Evolutionary conservation across 92 coral and sea anemone species (phyloP).

Genomic region (Pocillopora meandrina): DNA sequence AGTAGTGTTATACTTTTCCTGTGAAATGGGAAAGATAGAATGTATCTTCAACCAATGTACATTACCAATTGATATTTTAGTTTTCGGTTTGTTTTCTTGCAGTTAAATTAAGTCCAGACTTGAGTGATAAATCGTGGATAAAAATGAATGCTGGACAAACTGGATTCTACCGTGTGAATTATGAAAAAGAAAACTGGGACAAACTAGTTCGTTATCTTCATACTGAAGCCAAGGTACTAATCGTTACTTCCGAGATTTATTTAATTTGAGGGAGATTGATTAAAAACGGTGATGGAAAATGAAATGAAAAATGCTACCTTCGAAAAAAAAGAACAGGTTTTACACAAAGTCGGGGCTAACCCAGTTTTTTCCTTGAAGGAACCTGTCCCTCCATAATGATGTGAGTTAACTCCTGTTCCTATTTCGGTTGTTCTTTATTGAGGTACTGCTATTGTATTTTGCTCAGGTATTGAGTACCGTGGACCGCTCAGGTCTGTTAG

Average conservation of each 20-base stretch:
- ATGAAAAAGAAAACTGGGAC: constrained; percentile 81
- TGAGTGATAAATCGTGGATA: constrained; percentile 67
- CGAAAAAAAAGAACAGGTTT: background rate
- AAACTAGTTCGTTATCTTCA: constrained; percentile 60
- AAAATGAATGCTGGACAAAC: constrained; percentile 84
- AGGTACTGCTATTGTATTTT: background rate
- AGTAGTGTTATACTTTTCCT: no score
- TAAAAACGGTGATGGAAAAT: no score
- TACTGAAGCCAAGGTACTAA: constrained; percentile 65
- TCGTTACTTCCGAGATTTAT: no score
- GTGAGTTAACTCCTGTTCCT: background rate
- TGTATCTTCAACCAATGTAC: background rate
- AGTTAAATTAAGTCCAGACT: constrained; percentile 25
- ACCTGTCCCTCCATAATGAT: no score
- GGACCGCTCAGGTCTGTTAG: constrained; percentile 81
- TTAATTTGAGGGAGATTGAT: no score
- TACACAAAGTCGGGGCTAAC: no score
- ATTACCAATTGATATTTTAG: background rate
- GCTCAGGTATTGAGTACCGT: constrained; percentile 68
- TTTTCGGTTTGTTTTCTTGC: background rate
- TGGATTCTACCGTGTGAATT: constrained; percentile 94
- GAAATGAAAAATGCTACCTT: no score
- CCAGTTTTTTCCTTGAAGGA: background rate
- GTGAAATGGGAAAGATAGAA: no score
- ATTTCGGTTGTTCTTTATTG: background rate